Evolutionary conservation across 2,888 invertebrate genomes (phyloP).

Genomic region (Chirona hameri): DNA sequence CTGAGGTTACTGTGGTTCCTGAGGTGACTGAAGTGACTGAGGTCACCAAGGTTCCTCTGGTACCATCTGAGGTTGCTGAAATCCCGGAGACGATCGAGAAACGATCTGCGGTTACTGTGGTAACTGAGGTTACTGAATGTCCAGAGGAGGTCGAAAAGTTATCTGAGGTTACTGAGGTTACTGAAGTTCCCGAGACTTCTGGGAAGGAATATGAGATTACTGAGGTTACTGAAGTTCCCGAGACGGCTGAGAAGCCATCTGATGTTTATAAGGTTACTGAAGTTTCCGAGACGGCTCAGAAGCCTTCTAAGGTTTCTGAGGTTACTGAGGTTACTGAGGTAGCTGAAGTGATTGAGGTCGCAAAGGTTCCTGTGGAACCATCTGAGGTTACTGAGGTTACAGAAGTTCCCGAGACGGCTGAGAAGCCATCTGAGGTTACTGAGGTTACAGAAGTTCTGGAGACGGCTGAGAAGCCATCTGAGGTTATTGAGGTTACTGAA

Average conservation of each 20-base stretch:
- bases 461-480: not conserved
- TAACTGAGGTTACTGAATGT: conserved; percentile 5
- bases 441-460: not conserved
- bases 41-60: too few species aligned
- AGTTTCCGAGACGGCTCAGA: not conserved
- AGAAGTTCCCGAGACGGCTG: too few species aligned
- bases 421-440: not conserved
- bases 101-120: not conserved
- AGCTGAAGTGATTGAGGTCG: not conserved
- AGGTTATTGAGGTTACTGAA: not conserved
- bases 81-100: not conserved
- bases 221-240: too few species aligned
- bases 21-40: not conserved
- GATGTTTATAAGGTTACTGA: not conserved
- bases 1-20: not conserved
- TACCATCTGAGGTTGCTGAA: not conserved
- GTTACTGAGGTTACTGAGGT: not conserved
- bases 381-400: not conserved
- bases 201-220: not conserved
- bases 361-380: not conserved
- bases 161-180: not conserved
- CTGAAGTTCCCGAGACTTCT: not conserved
- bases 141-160: not conserved
- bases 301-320: conserved; percentile 11
- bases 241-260: not conserved